Evolutionary conservation across 2,797 vertebrate genomes (phyloP).

Genomic region (Sebastes dallii): DNA sequence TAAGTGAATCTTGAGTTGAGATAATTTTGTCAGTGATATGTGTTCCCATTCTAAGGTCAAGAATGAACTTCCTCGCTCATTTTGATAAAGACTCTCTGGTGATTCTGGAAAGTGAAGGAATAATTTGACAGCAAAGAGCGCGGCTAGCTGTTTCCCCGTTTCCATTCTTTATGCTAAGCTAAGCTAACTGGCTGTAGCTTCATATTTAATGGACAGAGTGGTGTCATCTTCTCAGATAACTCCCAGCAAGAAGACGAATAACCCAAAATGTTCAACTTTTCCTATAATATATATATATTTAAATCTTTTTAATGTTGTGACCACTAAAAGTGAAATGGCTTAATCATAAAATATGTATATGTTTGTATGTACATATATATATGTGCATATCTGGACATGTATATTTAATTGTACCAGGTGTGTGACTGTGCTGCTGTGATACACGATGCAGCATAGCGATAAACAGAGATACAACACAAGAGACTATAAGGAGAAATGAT

Average conservation of each 20-base stretch:
- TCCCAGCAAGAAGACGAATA: neutral
- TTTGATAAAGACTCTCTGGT: neutral
- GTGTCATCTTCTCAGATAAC: neutral
- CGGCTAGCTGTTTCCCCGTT: neutral
- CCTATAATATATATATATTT: neutral
- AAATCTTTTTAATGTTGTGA: neutral
- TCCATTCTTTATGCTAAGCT: neutral
- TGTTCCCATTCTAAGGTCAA: neutral
- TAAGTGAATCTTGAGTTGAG: neutral
- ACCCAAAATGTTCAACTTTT: neutral
- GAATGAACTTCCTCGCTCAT: neutral
- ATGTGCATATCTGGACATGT: neutral
- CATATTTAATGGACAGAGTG: neutral
- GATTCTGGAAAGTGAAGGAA: neutral
- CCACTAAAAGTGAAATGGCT: neutral
- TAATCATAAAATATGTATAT: conserved; percentile 5
- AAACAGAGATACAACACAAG: conserved; percentile 12
- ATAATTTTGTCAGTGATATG: neutral
- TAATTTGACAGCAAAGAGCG: neutral
- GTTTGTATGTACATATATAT: neutral
- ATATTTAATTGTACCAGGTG: conserved; percentile 23
- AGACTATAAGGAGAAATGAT: conserved; percentile 22
- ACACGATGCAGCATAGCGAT: neutral
- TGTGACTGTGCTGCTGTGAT: conserved; percentile 19
- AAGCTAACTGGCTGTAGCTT: neutral